Evolutionary conservation across 2,113 vertebrate genomes (phyloP).

Genomic region (Ophthalmolycus amberensis): DNA sequence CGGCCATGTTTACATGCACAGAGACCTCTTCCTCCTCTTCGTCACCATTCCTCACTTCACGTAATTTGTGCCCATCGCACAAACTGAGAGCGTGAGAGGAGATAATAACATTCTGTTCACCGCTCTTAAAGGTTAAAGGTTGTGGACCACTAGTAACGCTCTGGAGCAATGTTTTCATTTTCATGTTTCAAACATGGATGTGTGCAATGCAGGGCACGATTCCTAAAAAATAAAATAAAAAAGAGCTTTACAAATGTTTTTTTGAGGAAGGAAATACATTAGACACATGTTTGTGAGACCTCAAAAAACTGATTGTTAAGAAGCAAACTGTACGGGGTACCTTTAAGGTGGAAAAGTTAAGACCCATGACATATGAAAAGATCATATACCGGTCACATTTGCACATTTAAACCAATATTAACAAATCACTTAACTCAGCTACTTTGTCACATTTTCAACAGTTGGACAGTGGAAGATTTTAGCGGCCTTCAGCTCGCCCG

Average conservation of each 20-base stretch:
- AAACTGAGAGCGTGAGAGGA: neutral
- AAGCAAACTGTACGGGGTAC: neutral
- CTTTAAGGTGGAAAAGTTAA: neutral
- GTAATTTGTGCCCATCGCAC: neutral
- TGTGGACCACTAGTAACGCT: neutral
- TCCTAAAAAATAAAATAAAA: neutral
- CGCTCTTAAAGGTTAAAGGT: neutral
- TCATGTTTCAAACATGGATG: neutral
- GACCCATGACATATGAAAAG: neutral
- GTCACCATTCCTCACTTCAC: neutral
- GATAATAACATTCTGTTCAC: neutral
- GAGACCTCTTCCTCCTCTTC: slow-evolving; percentile 27
- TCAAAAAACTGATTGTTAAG: neutral
- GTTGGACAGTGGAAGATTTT: neutral
- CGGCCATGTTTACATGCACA: slow-evolving; percentile 66
- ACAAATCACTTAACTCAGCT: neutral
- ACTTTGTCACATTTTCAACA: neutral
- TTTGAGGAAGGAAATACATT: neutral
- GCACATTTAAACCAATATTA: neutral
- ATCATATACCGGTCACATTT: neutral
- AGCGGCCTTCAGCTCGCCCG: neutral
- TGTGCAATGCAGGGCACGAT: neutral
- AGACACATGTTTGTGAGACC: neutral
- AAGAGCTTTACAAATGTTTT: neutral
- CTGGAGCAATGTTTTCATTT: neutral